Percentiles rank a stretch among this genome's conserved stretches.
These are phyloP conservation scores for Scaptodrosophila lebanonensis DNA, from an alignment of 1,140 invertebrate species.

Conservation along the genomic window DNA sequence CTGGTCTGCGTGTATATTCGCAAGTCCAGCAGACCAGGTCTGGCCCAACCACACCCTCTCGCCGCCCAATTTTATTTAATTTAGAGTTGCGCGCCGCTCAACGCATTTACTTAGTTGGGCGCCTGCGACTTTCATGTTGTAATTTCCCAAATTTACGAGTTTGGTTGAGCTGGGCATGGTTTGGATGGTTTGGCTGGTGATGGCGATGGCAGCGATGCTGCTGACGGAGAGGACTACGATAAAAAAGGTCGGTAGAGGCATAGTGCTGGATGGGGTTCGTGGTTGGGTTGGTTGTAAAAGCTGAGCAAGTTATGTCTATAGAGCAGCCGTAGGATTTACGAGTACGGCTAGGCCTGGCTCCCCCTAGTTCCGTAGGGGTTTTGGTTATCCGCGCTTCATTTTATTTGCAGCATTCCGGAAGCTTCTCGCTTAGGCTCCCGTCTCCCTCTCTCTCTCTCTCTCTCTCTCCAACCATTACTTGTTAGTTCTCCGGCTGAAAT, in stretches of 20 bases:
- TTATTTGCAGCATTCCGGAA: conserved; percentile 57
- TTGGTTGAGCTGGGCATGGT: conserved; percentile 45
- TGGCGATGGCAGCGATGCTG: neutral
- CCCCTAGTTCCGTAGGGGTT: conserved; percentile 14
- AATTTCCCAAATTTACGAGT: conserved; percentile 71
- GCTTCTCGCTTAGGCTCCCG: too few relatives aligned
- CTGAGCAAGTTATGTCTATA: neutral
- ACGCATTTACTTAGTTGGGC: too few relatives aligned
- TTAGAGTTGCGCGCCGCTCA: conserved; percentile 56
- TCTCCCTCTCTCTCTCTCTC: neutral
- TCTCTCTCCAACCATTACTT: neutral
- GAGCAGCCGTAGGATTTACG: conserved; percentile 53
- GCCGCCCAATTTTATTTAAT: conserved; percentile 56
- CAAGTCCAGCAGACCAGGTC: neutral
- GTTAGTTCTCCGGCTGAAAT: conserved; percentile 42
- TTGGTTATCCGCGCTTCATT: conserved; percentile 62
- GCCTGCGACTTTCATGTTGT: conserved; percentile 61
- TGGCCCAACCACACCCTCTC: neutral
- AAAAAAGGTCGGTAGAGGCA: too few relatives aligned
- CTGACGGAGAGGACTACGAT: neutral
- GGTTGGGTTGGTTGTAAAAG: conserved; percentile 23
- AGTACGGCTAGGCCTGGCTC: conserved; percentile 16
- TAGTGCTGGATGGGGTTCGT: too few relatives aligned
- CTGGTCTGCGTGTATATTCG: neutral
- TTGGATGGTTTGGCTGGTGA: conserved; percentile 7